Base-by-base conservation (phyloP, 2,113 vertebrate genomes). In the Cinclus mexicanus region DNA sequence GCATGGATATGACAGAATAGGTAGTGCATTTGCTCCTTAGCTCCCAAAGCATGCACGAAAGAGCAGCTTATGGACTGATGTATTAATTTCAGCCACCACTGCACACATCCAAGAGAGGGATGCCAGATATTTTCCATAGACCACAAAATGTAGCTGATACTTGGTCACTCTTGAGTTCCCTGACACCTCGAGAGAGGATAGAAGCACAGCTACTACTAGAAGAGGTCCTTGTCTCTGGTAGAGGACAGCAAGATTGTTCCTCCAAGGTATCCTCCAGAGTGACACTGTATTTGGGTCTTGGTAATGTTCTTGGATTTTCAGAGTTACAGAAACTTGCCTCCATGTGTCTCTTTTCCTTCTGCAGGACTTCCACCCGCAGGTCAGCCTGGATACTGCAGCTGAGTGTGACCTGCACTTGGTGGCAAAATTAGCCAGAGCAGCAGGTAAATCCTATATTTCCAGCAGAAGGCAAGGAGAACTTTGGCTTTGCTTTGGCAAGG, bases 311-410 rank as follows among this genome's bases (percentile, higher is more conserved):
- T n/a, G n/a, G 18, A 11, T 93, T 90, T 88, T 56, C 44, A 28
- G 49, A n/a, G 14, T 59, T 92, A 89, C 83, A 79, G 69, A 87
- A 83, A 90, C 16, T 68, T 93, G 78, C 25, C 67, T 63, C 55
- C 4, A 1, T 46, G 55, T 5, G 2, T 69, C 77, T 31, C 4
- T 71, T 85, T 77, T 77, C 24, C 44, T 80, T 93, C 91, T 81
- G 64, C 76, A 83, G 90, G 92, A 83, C 86, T 89, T 90, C 93
- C 93, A 93, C 94, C 94, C 76, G 1, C 94, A 96, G 93, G 95
- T 91, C 88, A 88, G 74, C 75, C 70, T 65, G 78, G 44, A 95
- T 88, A 94, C 53, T 96, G 87, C 96, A 95, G 64, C 76, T 56
- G 63, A 31, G 46, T 25, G 63, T 69, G 49, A 86, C 83, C 71